These are phyloP conservation scores for Phyllotreta striolata DNA, from an alignment of 2,888 invertebrate species.

Conservation along the genomic window DNA sequence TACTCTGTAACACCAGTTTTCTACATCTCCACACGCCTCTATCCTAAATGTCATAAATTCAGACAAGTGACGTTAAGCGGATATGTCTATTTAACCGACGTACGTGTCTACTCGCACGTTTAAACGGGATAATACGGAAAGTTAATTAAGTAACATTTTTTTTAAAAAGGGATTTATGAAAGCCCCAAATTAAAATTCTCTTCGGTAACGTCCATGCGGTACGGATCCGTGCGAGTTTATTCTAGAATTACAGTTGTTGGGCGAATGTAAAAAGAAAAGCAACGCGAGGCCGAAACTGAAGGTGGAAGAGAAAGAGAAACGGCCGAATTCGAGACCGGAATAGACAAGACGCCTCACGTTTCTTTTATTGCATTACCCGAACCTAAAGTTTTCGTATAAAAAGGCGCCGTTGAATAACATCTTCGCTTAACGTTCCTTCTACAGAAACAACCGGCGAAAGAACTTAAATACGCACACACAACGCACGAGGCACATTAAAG, in stretches of 20 bases:
- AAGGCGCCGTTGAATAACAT: slow-evolving; percentile 9
- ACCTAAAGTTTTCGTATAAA: slow-evolving; percentile 5
- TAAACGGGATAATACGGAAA: too few species aligned
- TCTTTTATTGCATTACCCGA: slow-evolving; percentile 11
- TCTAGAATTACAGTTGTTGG: not conserved
- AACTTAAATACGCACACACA: slow-evolving; percentile 5
- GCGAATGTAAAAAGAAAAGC: not conserved
- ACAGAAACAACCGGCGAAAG: not conserved
- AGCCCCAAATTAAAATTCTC: too few species aligned
- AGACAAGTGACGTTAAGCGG: too few species aligned
- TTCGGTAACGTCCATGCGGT: not conserved
- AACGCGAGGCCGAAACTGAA: not conserved
- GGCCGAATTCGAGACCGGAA: slow-evolving; percentile 8
- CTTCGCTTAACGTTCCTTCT: slow-evolving; percentile 1
- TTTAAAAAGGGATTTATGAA: too few species aligned
- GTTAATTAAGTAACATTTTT: too few species aligned
- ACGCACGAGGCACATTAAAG: slow-evolving; percentile 7
- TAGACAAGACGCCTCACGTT: slow-evolving; percentile 8
- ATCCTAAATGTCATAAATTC: too few species aligned
- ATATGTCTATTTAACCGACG: too few species aligned
- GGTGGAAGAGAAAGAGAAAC: slow-evolving; percentile 1
- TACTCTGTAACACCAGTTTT: too few species aligned
- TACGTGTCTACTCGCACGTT: too few species aligned
- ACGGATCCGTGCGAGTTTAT: slow-evolving; percentile 5
- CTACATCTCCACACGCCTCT: too few species aligned